phyloP scores from a whole-genome alignment of 2,888 invertebrate species.

The Drosophila atroscutellata region DNA sequence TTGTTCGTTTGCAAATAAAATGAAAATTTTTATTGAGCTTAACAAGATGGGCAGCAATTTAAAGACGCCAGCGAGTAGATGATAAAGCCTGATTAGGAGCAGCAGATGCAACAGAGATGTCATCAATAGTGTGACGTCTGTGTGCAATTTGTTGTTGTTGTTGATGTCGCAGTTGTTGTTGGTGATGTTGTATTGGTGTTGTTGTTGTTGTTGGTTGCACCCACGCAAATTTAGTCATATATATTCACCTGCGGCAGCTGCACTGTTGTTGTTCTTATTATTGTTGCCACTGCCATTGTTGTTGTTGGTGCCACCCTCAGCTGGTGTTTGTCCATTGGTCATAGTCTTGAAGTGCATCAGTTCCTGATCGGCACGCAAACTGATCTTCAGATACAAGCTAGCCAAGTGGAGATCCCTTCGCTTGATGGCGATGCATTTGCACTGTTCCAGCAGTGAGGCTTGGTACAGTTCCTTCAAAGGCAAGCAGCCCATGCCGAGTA shows the following conservation, averaged over 20 bases:
- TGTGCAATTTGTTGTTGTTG: conserved; percentile 28
- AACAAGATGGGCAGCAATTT: conserved; percentile 61
- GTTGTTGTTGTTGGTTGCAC: conserved; percentile 51
- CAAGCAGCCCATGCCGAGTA: conserved; percentile 79
- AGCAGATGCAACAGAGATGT: not conserved
- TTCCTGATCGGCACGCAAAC: conserved; percentile 56
- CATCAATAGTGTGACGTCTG: conserved; percentile 24
- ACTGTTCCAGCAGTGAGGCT: conserved; percentile 80
- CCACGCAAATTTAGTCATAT: conserved; percentile 77
- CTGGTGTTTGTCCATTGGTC: conserved; percentile 34
- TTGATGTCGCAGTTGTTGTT: conserved; percentile 21
- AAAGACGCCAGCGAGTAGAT: conserved; percentile 45
- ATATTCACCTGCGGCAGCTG: conserved; percentile 80
- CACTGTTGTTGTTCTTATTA: conserved; percentile 45
- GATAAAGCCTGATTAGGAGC: conserved; percentile 39
- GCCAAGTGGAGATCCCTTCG: conserved; percentile 76
- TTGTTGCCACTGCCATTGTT: conserved; percentile 19
- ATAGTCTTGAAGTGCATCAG: conserved; percentile 33
- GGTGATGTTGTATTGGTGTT: conserved; percentile 38
- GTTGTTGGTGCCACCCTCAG: conserved; percentile 40
- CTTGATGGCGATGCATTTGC: conserved; percentile 78
- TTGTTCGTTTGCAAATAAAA: conserved; percentile 62
- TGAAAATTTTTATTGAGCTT: conserved; percentile 62
- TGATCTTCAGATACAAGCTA: conserved; percentile 80
- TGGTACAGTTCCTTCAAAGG: conserved; percentile 75